A percentile compares a stretch with the other conserved stretches of the same genome.
Conservation (phyloP, 2,113 vertebrate species). For the Todiramphus chloris region DNA sequence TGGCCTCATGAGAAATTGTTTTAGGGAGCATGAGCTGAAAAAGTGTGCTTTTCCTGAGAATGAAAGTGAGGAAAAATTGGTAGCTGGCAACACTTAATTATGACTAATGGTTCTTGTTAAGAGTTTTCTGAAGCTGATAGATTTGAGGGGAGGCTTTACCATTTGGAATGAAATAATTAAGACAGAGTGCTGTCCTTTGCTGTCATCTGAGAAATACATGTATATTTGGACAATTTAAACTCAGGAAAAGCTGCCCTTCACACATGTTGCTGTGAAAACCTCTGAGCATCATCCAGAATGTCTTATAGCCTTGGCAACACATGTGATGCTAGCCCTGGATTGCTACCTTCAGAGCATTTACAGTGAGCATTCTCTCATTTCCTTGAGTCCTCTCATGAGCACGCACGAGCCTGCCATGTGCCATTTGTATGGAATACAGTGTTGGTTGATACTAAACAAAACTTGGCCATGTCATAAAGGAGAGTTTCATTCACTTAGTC, state of each 20-base stretch:
- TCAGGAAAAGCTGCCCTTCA: not conserved
- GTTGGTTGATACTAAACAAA: not conserved
- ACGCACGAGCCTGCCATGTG: not conserved
- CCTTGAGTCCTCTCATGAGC: not conserved
- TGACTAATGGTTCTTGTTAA: not conserved
- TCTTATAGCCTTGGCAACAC: not conserved
- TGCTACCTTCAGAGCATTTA: not conserved
- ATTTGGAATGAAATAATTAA: not conserved
- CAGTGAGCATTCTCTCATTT: not conserved
- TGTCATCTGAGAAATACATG: not conserved
- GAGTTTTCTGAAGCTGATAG: not conserved
- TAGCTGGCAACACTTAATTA: not conserved
- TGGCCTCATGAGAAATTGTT: not conserved
- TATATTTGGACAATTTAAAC: not conserved
- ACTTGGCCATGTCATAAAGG: not conserved
- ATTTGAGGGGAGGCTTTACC: not conserved
- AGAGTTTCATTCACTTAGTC: not conserved
- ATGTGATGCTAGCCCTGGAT: not conserved
- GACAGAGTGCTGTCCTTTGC: not conserved
- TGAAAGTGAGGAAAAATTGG: not conserved
- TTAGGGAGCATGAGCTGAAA: not conserved
- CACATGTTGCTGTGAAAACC: not conserved
- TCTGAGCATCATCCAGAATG: not conserved
- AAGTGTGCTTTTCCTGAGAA: not conserved
- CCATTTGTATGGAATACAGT: not conserved